Evolutionary conservation across 2,888 invertebrate species (phyloP).

Genomic region (Volucella inflata): DNA sequence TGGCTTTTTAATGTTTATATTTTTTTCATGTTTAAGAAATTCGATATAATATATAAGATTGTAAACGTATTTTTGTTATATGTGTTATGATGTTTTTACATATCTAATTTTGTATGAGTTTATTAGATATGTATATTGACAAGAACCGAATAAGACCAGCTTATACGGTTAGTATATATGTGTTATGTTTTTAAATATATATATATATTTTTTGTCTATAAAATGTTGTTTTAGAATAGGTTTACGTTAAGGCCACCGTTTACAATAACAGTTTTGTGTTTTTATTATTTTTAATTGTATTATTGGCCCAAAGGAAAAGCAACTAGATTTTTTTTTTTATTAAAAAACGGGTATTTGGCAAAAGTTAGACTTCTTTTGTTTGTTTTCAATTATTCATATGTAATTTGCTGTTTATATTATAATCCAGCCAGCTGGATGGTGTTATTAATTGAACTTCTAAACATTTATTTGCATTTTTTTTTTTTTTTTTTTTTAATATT

Average conservation of each 20-base stretch:
- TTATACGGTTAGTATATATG: slow-evolving; percentile 80
- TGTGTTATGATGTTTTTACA: slow-evolving; percentile 29
- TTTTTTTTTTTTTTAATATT: slow-evolving; percentile 12
- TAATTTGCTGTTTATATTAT: slow-evolving; percentile 21
- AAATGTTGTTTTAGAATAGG: slow-evolving; percentile 27
- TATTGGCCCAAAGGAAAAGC: slow-evolving; percentile 39
- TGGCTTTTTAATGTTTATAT: slow-evolving; percentile 37
- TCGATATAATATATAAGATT: slow-evolving; percentile 42
- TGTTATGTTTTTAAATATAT: slow-evolving; percentile 56
- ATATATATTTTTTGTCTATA: slow-evolving; percentile 52
- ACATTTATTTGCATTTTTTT: slow-evolving; percentile 14
- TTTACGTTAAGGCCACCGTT: slow-evolving; percentile 65
- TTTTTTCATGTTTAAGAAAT: slow-evolving; percentile 56
- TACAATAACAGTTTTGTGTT: slow-evolving; percentile 49
- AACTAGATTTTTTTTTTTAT: background rate
- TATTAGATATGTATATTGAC: slow-evolving; percentile 55
- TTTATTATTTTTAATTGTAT: slow-evolving; percentile 22
- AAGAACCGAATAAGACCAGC: slow-evolving; percentile 82
- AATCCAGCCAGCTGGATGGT: slow-evolving; percentile 74
- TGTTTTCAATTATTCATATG: slow-evolving; percentile 30
- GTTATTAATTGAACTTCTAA: slow-evolving; percentile 5
- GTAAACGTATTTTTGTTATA: slow-evolving; percentile 19
- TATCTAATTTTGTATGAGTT: slow-evolving; percentile 28
- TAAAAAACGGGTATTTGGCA: slow-evolving; percentile 39
- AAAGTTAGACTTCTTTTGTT: slow-evolving; percentile 47